These are phyloP conservation scores for Sebastes hopkinsi DNA, from an alignment of 2,797 vertebrate genomes.

Conservation along the genomic window DNA sequence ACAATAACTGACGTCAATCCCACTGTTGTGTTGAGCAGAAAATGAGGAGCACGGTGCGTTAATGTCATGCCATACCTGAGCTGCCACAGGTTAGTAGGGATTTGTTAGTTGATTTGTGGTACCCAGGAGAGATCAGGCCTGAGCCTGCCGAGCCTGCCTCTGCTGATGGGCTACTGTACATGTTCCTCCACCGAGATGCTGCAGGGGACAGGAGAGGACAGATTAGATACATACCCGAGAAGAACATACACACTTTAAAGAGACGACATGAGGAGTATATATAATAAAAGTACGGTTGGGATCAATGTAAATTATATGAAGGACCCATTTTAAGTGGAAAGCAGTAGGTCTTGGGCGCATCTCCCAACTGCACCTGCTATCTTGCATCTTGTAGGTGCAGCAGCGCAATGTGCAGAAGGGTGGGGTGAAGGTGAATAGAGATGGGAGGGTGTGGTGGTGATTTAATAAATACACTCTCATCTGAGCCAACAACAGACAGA, in stretches of 20 bases:
- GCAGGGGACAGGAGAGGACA: conserved; percentile 70
- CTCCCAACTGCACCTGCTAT: not conserved
- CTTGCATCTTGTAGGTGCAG: not conserved
- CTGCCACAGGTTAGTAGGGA: conserved; percentile 97
- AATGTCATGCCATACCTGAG: conserved; percentile 94
- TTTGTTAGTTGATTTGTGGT: conserved; percentile 99
- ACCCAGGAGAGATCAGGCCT: conserved; percentile 91
- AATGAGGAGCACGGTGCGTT: conserved; percentile 64
- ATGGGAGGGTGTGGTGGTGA: not conserved
- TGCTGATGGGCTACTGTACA: conserved; percentile 91
- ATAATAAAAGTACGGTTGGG: not conserved
- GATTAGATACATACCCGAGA: not conserved
- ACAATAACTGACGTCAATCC: conserved; percentile 33
- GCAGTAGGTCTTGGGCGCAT: not conserved
- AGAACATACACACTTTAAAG: not conserved
- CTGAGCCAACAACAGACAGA: not conserved
- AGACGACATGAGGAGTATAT: not conserved
- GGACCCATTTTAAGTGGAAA: not conserved
- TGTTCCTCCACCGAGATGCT: conserved; percentile 93
- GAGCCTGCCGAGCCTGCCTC: conserved; percentile 86
- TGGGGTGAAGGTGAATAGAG: not conserved
- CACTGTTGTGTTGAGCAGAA: conserved; percentile 49
- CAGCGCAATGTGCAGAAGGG: not conserved
- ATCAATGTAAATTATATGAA: not conserved
- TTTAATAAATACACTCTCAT: not conserved